Evolutionary conservation across 2,888 invertebrate species (phyloP).

Genomic region (Cactoblastis cactorum): DNA sequence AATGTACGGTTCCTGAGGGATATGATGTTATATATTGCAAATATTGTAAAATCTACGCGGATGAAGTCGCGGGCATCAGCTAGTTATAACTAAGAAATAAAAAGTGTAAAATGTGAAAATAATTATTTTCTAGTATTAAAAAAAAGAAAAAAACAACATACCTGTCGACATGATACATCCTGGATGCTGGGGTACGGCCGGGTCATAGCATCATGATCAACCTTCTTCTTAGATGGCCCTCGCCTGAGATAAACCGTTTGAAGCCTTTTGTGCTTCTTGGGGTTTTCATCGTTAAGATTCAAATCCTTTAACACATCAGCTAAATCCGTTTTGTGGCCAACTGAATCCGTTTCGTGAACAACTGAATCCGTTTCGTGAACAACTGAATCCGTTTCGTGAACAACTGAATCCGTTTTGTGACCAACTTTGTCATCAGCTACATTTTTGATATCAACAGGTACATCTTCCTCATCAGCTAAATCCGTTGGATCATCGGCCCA

Average conservation of each 20-base stretch:
- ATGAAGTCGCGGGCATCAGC: no score
- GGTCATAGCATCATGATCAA: conserved; percentile 1
- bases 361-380: no score
- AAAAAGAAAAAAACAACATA: conserved; percentile 7
- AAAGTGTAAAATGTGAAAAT: no score
- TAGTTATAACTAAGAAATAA: no score
- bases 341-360: no score
- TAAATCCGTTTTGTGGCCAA: conserved; percentile 30
- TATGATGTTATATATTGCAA: no score
- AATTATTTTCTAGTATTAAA: not conserved
- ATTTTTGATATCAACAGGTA: no score
- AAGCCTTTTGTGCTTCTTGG: conserved; percentile 38
- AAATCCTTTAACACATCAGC: conserved; percentile 32
- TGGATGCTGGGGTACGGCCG: conserved; percentile 18
- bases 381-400: no score
- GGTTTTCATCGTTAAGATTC: conserved; percentile 25
- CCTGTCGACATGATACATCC: conserved; percentile 20
- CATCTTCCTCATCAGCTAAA: conserved; percentile 28
- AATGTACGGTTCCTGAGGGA: no score
- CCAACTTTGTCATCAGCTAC: no score
- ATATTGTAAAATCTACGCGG: no score
- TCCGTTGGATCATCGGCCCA: conserved; percentile 32
- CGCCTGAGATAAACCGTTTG: conserved; percentile 36
- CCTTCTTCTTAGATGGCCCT: conserved; percentile 29
- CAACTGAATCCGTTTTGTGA: no score